Base-by-base conservation (phyloP, 1,140 invertebrate species). In the Carposina sasakii region DNA sequence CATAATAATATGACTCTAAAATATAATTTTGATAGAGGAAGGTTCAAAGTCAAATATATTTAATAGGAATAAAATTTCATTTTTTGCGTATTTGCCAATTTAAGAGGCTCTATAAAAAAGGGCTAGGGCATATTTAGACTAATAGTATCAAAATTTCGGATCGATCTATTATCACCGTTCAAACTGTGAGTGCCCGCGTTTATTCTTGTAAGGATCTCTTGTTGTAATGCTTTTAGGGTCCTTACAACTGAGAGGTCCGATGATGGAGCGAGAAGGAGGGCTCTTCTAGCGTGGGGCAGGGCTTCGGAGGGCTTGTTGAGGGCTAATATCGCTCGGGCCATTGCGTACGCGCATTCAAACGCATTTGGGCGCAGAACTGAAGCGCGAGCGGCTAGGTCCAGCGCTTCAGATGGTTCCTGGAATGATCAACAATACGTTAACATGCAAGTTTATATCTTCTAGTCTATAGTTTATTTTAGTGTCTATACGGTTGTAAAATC, bases 311-410 rank as follows among this genome's bases (percentile, higher is more conserved):
- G 64, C 17, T 76, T 76, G 51, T 86, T 85, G n/a, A 85, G 63
- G 5, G 96, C 94, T 50, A 96, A 87, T 41, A 91, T 90, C 5
- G 95, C 96, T 68, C 96, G 91, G 0, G 96, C 93, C 68, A 96
- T 88, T 1, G 95, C 94, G 76, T 98, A 98, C 67, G 91, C 96
- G 1, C 95, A 96, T 85, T 98, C 96, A 74, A 94, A 98, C 1
- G 94, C 96, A 63, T 93, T 90, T 3, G 93, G 91, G 60, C 94
- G 92, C 48, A 96, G 85, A 36, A 91, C 89, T 19, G 97, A 87
- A 0, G 94, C 96, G 77, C 95, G 90, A 30, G 93, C 91, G 2
- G 96, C 95, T 40, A 97, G 87, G 67, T 97, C 93, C 54, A 96
- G 90, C 5, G 96, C 95, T 77, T 93, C 92, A 52, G 90, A 87